These are phyloP conservation scores for Balaeniceps rex DNA, from an alignment of 2,113 vertebrate genomes.

Conservation along the genomic window DNA sequence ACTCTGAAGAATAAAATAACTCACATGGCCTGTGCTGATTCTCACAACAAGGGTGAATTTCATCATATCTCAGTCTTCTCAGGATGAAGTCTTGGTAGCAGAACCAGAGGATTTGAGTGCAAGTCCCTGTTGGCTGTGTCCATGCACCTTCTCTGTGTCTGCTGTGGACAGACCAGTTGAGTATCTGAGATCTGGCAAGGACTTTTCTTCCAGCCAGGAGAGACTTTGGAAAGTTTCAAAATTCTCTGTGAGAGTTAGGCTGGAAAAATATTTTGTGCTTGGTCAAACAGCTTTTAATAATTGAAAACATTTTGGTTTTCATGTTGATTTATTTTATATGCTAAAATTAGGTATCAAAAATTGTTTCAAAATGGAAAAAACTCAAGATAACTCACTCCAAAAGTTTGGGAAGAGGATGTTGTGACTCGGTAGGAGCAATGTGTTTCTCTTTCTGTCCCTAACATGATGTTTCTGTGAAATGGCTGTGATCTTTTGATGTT, in stretches of 20 bases:
- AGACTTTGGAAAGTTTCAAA: not conserved
- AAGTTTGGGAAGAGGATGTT: not conserved
- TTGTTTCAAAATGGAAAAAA: not conserved
- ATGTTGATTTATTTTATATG: not conserved
- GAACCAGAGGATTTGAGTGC: not conserved
- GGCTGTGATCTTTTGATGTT: not conserved
- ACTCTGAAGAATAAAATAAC: not conserved
- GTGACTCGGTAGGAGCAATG: not conserved
- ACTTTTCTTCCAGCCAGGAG: not conserved
- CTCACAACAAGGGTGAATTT: not conserved
- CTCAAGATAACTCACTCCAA: not conserved
- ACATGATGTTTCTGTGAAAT: not conserved
- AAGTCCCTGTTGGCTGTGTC: not conserved
- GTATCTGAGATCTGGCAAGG: not conserved
- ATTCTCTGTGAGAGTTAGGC: not conserved
- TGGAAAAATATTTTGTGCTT: not conserved
- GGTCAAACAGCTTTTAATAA: not conserved
- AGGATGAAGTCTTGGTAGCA: not conserved
- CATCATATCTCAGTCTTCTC: not conserved
- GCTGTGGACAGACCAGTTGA: not conserved
- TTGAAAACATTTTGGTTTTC: constrained; percentile 1
- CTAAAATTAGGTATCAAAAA: not conserved
- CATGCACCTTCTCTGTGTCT: not conserved
- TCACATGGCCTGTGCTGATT: not conserved
- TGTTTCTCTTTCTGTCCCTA: not conserved